These are phyloP conservation scores for Brachyopa scutellaris DNA, from an alignment of 2,888 invertebrate genomes.

Conservation along the genomic window DNA sequence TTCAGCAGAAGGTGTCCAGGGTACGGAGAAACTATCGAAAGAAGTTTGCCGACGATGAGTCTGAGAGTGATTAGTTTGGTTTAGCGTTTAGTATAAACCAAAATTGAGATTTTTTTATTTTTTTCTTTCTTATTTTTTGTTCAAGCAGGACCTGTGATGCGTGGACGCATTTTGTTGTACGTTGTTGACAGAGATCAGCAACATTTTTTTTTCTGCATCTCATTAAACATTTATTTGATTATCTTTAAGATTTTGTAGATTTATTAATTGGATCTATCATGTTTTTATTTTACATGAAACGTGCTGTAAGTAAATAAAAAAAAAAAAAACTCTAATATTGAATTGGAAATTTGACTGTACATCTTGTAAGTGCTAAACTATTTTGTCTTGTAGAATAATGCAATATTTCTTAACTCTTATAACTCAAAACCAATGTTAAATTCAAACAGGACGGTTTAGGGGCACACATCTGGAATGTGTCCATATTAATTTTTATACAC, in stretches of 20 bases:
- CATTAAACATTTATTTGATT: slow-evolving; percentile 30
- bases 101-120: not conserved
- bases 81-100: not conserved
- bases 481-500: too few species aligned
- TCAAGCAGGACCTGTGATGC: slow-evolving; percentile 68
- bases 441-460: too few species aligned
- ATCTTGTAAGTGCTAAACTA: slow-evolving; percentile 5
- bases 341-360: not conserved
- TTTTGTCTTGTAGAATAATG: slow-evolving; percentile 14
- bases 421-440: too few species aligned
- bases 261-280: not conserved
- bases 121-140: not conserved
- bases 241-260: slow-evolving; percentile 19
- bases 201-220: slow-evolving; percentile 16
- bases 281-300: not conserved
- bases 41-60: slow-evolving; percentile 84
- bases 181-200: slow-evolving; percentile 8
- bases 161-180: slow-evolving; percentile 56
- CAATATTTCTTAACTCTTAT: slow-evolving; percentile 19
- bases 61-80: slow-evolving; percentile 84
- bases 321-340: not conserved
- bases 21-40: slow-evolving; percentile 85
- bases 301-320: slow-evolving; percentile 2
- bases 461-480: too few species aligned
- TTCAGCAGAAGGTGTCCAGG: slow-evolving; percentile 84